Conservation (phyloP, 2,113 vertebrate genomes). For the Odontesthes bonariensis region DNA sequence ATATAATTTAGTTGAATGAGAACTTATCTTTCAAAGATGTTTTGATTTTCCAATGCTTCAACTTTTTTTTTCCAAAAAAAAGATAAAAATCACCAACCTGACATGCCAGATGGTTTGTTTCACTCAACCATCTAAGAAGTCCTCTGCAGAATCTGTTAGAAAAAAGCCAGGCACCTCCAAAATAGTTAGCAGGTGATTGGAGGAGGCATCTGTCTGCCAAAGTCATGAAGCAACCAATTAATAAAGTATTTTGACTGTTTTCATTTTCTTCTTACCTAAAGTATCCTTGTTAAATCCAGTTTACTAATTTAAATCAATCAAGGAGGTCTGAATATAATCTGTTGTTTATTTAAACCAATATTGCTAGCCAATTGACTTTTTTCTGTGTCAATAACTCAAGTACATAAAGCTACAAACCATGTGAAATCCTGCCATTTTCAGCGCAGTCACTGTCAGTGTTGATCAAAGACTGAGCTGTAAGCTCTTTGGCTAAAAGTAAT, state of each 20-base stretch:
- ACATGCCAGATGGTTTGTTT: not conserved
- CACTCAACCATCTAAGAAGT: not conserved
- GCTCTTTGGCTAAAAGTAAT: slow-evolving; percentile 33
- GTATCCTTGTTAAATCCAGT: too few species aligned
- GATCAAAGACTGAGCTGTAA: slow-evolving; percentile 11
- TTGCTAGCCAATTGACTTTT: not conserved
- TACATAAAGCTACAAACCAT: not conserved
- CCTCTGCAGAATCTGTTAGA: too few species aligned
- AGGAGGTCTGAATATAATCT: too few species aligned
- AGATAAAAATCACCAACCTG: not conserved
- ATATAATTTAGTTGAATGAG: not conserved
- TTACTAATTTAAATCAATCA: not conserved
- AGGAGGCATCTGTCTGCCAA: too few species aligned
- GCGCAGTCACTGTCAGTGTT: not conserved
- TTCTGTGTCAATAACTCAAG: not conserved
- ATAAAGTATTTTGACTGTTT: not conserved
- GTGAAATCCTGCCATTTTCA: not conserved
- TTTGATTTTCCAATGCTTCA: not conserved
- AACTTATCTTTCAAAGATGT: not conserved
- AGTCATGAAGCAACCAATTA: not conserved
- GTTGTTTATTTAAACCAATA: not conserved
- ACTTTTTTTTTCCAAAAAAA: not conserved
- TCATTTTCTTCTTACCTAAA: too few species aligned
- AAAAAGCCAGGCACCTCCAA: too few species aligned
- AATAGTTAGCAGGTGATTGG: too few species aligned